Conservation (phyloP, 2,888 invertebrate genomes). For the Pterobdella sp. region DNA sequence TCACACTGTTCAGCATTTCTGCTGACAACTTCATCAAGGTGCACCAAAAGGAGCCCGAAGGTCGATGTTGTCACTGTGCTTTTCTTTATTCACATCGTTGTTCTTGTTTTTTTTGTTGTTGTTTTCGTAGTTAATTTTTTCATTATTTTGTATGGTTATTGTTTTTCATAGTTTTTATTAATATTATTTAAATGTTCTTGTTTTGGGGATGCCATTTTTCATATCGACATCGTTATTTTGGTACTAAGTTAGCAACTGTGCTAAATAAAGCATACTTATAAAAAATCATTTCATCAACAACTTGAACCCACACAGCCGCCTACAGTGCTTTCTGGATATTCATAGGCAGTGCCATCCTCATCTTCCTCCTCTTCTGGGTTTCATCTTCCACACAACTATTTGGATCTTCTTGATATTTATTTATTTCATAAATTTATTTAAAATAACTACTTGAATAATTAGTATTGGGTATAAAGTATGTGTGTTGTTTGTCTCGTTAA, state of each 20-base stretch:
- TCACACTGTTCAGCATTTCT: conserved; percentile 85
- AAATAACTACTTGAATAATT: too few species aligned
- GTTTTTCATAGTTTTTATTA: background rate
- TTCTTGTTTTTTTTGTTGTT: background rate
- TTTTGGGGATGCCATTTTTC: background rate
- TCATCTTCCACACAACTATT: background rate
- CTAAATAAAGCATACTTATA: background rate
- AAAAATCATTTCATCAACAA: background rate
- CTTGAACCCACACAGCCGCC: conserved; percentile 15
- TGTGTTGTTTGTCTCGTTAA: too few species aligned
- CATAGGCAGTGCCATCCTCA: conserved; percentile 40
- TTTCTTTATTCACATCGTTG: background rate
- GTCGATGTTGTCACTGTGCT: conserved; percentile 35
- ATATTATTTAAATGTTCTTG: background rate
- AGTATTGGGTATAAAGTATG: too few species aligned
- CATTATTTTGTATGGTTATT: background rate
- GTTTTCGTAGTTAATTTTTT: background rate
- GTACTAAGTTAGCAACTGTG: background rate
- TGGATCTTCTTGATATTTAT: background rate
- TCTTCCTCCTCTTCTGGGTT: conserved; percentile 43
- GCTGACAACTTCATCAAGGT: conserved; percentile 68
- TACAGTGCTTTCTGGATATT: conserved; percentile 41
- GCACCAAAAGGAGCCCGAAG: conserved; percentile 45
- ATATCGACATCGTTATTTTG: background rate
- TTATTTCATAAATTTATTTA: too few species aligned